phyloP scores from a whole-genome alignment of 2,113 vertebrate genomes.

The Chunga burmeisteri region DNA sequence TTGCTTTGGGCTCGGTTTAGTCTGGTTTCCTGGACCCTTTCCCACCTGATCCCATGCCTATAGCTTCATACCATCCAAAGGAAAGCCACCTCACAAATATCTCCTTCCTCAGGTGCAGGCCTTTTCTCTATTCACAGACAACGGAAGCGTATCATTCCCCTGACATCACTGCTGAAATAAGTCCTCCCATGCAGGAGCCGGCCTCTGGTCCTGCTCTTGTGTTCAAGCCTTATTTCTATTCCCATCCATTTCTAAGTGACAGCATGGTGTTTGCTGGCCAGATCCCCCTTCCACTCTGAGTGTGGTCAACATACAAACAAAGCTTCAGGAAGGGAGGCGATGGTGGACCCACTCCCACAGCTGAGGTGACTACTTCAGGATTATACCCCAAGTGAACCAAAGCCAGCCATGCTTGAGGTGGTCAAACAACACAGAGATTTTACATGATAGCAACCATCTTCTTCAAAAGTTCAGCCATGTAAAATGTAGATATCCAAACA shows the following conservation, averaged over 20 bases:
- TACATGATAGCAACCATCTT: background rate
- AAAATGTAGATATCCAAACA: background rate
- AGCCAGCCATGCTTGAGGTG: background rate
- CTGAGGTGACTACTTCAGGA: background rate
- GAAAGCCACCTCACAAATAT: background rate
- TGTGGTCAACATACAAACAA: background rate
- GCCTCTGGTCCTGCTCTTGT: background rate
- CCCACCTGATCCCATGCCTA: background rate
- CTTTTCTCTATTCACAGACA: background rate
- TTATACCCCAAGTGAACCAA: background rate
- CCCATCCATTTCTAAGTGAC: background rate
- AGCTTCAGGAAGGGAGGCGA: background rate
- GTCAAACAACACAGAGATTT: background rate
- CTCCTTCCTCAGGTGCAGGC: background rate
- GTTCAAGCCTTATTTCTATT: background rate
- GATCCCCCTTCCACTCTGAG: too few relatives aligned
- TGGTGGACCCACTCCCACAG: background rate
- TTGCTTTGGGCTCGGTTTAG: background rate
- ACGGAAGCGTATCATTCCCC: background rate
- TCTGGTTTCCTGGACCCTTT: background rate
- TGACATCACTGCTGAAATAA: background rate
- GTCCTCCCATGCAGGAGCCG: background rate
- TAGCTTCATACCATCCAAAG: background rate
- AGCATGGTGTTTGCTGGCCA: background rate
- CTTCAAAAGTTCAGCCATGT: background rate